A percentile compares a stretch with the other conserved stretches of the same genome.
Evolutionary conservation across 2,888 invertebrate species (phyloP).

Genomic region (Halocaridina rubra): DNA sequence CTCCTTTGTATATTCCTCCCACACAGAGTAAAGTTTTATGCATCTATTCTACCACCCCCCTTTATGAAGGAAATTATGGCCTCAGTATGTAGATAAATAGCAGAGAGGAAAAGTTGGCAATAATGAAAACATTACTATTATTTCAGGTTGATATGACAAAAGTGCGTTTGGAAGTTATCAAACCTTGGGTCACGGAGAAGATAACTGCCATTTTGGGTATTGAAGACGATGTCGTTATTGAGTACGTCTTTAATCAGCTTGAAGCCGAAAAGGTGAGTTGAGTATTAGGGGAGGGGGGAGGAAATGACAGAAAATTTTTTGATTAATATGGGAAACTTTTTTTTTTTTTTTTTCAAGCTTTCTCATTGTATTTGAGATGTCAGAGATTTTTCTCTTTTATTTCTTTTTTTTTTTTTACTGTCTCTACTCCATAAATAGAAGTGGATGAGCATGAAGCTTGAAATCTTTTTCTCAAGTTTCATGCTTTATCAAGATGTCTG

Average conservation of each 20-base stretch:
- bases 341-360: no score
- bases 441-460: constrained; percentile 35
- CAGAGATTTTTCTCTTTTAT: no score
- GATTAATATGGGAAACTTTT: background rate
- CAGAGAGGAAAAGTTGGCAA: background rate
- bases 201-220: constrained; percentile 95
- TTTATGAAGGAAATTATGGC: background rate
- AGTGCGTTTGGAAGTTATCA: constrained; percentile 96
- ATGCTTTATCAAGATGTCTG: background rate
- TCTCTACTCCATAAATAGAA: no score
- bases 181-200: constrained; percentile 98
- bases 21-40: no score
- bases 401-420: no score
- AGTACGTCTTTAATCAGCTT: constrained; percentile 98
- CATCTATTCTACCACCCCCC: no score
- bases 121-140: no score
- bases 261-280: constrained; percentile 84
- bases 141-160: constrained; percentile 95
- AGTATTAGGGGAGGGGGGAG: background rate
- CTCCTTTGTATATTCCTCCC: no score
- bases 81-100: background rate
- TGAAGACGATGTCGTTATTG: constrained; percentile 98
- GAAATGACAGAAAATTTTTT: background rate
- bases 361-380: no score
- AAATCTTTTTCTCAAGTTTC: background rate